Evolutionary conservation across 2,797 vertebrate species (phyloP), one percentile per base, ranked within the genome.

Genomic region (Coregonus sp.): DNA sequence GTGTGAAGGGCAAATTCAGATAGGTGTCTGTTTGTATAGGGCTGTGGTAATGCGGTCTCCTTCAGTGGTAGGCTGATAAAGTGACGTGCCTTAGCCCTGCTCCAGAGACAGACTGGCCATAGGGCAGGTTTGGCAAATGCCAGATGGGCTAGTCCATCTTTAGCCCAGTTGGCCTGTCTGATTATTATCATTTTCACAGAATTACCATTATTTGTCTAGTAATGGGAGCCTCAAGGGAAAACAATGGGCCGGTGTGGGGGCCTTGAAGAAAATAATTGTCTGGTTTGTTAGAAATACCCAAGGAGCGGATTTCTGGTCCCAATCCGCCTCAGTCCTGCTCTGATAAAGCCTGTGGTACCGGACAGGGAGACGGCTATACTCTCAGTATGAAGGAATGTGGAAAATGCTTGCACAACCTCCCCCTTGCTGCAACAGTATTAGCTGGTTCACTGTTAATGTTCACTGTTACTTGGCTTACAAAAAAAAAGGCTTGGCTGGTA

Each of bases 361-460:
- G 14, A 37, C 37, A 29, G 56, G 35, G 82, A 74, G 82, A 75
- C 29, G 72, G 76, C 76, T 80, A 80, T 76, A 51, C 78, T 89
- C 87, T 85, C 83, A 47, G 81, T 47, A 3, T 67, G 82, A 80
- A 91, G 83, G 91, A 92, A 92, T 92, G 86, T 71, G 77, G 84
- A 88, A 87, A 91, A 91, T 90, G 88, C 3, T 33, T 91, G 82
- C 79, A 85, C 87, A 87, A 81, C 84, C 88, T 90, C 56, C 3
- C 31, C 20, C 11, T 75, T 89, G 81, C 87, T 90, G 86, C 84
- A 89, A 86, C 80, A 72, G 73, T 54, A 73, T 74, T 54, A 73
- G 80, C 65, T 56, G 16, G 66, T 74, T 50, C 11, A 67, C 70
- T 77, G 1, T 59, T 6, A 70, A 75, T 61, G 70, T 37, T 37